Conservation (phyloP, 2,113 vertebrate genomes). For the Ceyx margarethae region DNA sequence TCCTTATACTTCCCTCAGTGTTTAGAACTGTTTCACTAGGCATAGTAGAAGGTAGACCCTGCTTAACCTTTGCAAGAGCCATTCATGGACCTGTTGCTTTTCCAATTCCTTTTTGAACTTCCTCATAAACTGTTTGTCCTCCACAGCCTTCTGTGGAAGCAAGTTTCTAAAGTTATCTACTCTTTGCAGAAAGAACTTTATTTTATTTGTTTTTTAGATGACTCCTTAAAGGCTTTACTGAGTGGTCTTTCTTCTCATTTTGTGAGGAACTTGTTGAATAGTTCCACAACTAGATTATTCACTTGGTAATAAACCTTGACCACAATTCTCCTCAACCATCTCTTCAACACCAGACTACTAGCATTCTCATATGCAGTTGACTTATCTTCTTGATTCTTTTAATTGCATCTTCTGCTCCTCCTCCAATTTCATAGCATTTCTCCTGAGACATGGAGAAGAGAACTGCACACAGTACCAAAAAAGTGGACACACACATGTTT, state of each 20-base stretch:
- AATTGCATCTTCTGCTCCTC: background rate
- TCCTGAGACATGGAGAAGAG: background rate
- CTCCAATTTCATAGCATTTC: background rate
- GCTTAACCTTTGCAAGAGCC: background rate
- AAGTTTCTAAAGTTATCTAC: background rate
- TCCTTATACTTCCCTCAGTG: background rate
- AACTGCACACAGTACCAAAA: background rate
- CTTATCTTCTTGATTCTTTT: background rate
- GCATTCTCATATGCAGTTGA: background rate
- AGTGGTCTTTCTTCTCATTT: background rate
- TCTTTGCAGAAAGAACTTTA: background rate
- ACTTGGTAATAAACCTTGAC: background rate
- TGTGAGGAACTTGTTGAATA: background rate
- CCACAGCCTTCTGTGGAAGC: background rate
- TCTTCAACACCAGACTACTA: background rate
- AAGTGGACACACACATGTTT: background rate
- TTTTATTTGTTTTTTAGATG: background rate
- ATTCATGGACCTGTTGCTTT: background rate
- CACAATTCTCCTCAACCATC: background rate
- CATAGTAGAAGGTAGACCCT: background rate
- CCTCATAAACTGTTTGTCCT: background rate
- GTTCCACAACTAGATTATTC: background rate
- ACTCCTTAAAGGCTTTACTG: background rate
- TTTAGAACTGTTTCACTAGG: background rate
- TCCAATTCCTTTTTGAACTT: background rate